Conservation (phyloP, 2,113 vertebrate species). For the Malurus alboscapulatus region DNA sequence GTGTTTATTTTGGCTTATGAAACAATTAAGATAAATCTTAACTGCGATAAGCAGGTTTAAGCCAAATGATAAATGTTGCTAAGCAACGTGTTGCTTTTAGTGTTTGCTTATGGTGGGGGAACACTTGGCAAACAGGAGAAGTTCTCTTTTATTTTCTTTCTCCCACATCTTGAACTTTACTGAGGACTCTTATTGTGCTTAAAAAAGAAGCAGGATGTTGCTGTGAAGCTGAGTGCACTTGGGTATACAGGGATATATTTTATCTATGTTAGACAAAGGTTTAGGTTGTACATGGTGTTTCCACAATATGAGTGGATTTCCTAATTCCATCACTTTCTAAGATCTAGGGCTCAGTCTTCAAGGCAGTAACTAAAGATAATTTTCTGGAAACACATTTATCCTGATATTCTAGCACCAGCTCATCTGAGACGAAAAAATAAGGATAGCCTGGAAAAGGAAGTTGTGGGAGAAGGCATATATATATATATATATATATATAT, state of each 20-base stretch:
- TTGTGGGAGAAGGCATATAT: neutral
- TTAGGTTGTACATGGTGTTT: neutral
- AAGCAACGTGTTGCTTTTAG: slow-evolving; percentile 28
- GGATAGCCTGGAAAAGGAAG: neutral
- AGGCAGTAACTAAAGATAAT: neutral
- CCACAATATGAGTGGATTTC: neutral
- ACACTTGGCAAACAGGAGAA: slow-evolving; percentile 2
- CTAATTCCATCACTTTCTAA: neutral
- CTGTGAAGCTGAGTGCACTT: neutral
- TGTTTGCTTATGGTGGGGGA: slow-evolving; percentile 6
- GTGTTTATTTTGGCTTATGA: slow-evolving; percentile 79
- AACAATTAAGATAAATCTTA: slow-evolving; percentile 73
- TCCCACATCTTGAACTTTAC: neutral
- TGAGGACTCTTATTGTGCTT: neutral
- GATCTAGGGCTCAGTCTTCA: neutral
- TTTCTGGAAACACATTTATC: neutral
- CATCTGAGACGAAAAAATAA: neutral
- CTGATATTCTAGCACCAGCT: neutral
- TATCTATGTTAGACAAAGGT: neutral
- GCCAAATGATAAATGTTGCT: slow-evolving; percentile 56
- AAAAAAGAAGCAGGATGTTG: neutral
- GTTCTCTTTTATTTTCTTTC: neutral
- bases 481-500: neutral
- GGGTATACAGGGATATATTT: neutral
- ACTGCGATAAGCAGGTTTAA: slow-evolving; percentile 65